Evolutionary conservation across 2,888 invertebrate genomes (phyloP).

Genomic region (Theretra japonica): DNA sequence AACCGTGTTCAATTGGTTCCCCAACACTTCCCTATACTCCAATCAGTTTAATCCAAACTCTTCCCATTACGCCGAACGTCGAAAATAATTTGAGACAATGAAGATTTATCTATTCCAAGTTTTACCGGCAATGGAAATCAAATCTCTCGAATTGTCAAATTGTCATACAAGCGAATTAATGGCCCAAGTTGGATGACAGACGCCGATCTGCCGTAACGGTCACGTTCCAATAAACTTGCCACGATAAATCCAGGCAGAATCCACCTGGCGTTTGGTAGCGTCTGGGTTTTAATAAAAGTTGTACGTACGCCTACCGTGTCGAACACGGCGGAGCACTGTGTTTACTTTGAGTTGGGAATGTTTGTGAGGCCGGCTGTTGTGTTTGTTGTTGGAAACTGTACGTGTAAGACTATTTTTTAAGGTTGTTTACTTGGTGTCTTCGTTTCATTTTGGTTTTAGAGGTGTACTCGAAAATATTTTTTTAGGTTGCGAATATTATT

Average conservation of each 20-base stretch:
- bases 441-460: background rate
- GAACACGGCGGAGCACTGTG: conserved; percentile 23
- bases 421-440: background rate
- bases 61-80: conserved; percentile 15
- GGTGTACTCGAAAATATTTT: background rate
- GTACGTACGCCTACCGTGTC: conserved; percentile 29
- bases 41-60: conserved; percentile 30
- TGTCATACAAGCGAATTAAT: conserved; percentile 41
- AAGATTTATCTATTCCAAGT: conserved; percentile 24
- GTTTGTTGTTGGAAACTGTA: conserved; percentile 22
- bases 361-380: background rate
- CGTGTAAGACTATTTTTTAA: background rate
- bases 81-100: conserved; percentile 24
- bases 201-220: conserved; percentile 48
- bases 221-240: conserved; percentile 50
- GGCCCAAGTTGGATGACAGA: conserved; percentile 38
- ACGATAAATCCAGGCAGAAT: conserved; percentile 54
- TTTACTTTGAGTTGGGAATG: conserved; percentile 18
- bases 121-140: conserved; percentile 19
- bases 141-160: conserved; percentile 27
- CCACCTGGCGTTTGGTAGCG: conserved; percentile 51
- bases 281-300: conserved; percentile 36
- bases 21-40: background rate
- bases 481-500: background rate
- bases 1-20: conserved; percentile 28